Conservation (phyloP, 2,797 vertebrate species). For the Tympanoctomys barrerae region DNA sequence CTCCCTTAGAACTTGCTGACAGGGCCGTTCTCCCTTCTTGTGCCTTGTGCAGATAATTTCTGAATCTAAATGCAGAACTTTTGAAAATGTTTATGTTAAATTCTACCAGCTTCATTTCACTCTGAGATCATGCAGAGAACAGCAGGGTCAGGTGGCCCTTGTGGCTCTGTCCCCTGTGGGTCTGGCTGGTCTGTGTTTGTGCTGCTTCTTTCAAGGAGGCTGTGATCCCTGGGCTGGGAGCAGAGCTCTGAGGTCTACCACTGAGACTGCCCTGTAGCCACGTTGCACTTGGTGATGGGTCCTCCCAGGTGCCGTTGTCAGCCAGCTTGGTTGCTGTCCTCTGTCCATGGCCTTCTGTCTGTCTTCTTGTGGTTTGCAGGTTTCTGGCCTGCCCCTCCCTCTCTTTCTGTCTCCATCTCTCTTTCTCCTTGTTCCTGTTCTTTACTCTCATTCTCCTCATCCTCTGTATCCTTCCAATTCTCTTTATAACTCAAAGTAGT, state of each 20-base stretch:
- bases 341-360: neutral
- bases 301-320: neutral
- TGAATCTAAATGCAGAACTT: neutral
- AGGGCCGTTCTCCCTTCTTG: neutral
- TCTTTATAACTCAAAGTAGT: neutral
- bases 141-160: neutral
- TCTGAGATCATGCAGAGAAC: neutral
- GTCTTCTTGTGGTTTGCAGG: neutral
- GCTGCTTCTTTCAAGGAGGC: neutral
- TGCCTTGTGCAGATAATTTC: neutral
- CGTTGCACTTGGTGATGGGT: accelerated
- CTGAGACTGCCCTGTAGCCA: neutral
- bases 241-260: neutral
- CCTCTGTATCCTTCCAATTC: neutral
- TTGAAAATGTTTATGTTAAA: neutral
- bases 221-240: neutral
- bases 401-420: slow-evolving; percentile 64
- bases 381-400: neutral
- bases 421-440: slow-evolving; percentile 1
- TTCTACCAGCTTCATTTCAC: neutral
- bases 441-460: neutral
- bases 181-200: neutral
- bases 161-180: neutral
- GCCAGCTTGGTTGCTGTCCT: neutral
- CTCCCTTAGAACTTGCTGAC: neutral